Evolutionary conservation across 2,888 invertebrate genomes (phyloP).

Genomic region (Cloeon dipterum): DNA sequence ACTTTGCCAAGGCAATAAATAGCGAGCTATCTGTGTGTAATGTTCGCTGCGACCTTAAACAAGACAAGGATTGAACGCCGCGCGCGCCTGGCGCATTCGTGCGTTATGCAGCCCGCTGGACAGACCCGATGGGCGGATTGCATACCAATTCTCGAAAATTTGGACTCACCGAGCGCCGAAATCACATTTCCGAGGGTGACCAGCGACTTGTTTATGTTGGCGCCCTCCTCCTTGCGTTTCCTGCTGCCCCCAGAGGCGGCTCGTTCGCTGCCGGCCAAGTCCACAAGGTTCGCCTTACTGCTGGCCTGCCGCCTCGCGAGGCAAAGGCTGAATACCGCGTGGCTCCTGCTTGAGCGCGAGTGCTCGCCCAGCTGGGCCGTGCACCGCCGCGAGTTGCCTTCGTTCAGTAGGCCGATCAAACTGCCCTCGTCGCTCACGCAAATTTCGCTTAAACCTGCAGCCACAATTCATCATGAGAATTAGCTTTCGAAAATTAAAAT

Average conservation of each 20-base stretch:
- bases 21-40: too few relatives aligned
- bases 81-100: too few relatives aligned
- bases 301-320: slow-evolving; percentile 22
- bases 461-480: background rate
- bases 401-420: slow-evolving; percentile 30
- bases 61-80: too few relatives aligned
- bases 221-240: slow-evolving; percentile 23
- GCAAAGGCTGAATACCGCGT: slow-evolving; percentile 32
- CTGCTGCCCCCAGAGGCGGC: slow-evolving; percentile 20
- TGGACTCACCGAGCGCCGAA: slow-evolving; percentile 49
- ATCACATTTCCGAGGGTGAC: slow-evolving; percentile 65
- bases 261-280: slow-evolving; percentile 39
- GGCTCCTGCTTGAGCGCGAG: slow-evolving; percentile 34
- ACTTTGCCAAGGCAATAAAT: too few relatives aligned
- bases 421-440: slow-evolving; percentile 28
- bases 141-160: too few relatives aligned
- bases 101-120: too few relatives aligned
- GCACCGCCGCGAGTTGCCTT: slow-evolving; percentile 34
- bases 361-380: slow-evolving; percentile 51
- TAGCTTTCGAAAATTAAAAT: background rate
- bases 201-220: slow-evolving; percentile 56
- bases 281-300: slow-evolving; percentile 18
- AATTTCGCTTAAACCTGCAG: slow-evolving; percentile 36
- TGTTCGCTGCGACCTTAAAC: too few relatives aligned
- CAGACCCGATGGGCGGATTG: too few relatives aligned